Evolutionary conservation across 2,113 vertebrate genomes (phyloP), one percentile per base, ranked within the genome.

Genomic region (Bufo bufo): DNA sequence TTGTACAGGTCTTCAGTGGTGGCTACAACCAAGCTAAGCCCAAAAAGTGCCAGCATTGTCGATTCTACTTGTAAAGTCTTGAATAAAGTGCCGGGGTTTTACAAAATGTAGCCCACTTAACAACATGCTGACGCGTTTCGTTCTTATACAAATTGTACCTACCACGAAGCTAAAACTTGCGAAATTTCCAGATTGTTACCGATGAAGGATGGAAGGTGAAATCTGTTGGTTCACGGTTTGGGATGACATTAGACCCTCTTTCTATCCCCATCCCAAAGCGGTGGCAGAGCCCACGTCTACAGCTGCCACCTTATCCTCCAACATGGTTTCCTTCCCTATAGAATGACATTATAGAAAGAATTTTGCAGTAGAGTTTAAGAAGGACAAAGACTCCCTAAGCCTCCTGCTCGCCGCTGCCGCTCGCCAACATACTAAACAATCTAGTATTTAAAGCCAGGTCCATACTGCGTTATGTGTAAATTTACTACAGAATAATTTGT

Each of bases 401-500:
- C 13, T 16, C 79, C 58, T 6, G 78, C 54, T 2, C 33, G 6
- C 78, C 58, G 45, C 23, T 47, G 59, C 78, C n/a, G 6, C 80
- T 63, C 80, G 4, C 16, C 77, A 82, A 65, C 84, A 85, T 85
- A 61, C 72, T 77, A 85, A 85, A 72, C 84, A 85, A 75, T 75
- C 47, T 59, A 61, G 72, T 85, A 85, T 75, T 85, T 85, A 85
- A 75, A 61, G 84, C 71, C 71, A 85, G 72, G 84, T 77, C 74
- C 71, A 77, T 56, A 59, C 65, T 77, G 84, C 23, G 66, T 77
- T 77, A 77, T 75, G 69, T 61, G 49, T 47, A 75, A 59, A 75
- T 75, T 85, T 85, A 77, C 84, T 85, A 75, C 72, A 58, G 72
- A 61, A 69, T 85, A 61, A 85, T 85, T 85, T 77, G 84, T 85